A percentile compares a stretch with the other conserved stretches of the same genome.
Conservation (phyloP, 2,888 invertebrate species). For the Disparrhopalites patrizii region DNA sequence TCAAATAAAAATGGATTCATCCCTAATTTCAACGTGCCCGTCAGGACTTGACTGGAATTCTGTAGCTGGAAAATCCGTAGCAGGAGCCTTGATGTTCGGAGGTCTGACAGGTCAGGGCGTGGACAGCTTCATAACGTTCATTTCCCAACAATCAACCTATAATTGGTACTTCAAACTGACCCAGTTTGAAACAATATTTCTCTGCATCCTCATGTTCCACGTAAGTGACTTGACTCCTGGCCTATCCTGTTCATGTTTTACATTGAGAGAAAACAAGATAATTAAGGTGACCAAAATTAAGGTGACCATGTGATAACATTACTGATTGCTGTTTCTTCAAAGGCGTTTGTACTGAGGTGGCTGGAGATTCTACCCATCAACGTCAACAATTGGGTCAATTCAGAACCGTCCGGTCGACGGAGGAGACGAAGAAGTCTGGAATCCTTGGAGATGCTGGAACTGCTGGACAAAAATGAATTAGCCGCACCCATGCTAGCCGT, state of each 20-base stretch:
- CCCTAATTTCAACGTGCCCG: not conserved
- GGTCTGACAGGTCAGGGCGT: not conserved
- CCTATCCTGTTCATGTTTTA: no score
- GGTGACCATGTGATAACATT: no score
- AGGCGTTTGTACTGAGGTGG: not conserved
- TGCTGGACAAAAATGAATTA: no score
- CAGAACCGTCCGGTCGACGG: not conserved
- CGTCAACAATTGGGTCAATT: not conserved
- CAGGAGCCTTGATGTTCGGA: not conserved
- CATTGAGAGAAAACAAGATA: no score
- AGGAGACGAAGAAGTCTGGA: not conserved
- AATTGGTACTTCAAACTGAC: slow-evolving; percentile 1
- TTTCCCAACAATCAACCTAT: not conserved
- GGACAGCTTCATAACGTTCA: not conserved
- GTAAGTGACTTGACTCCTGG: not conserved
- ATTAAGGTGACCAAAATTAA: no score
- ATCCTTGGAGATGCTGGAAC: no score
- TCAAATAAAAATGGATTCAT: not conserved
- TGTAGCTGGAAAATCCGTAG: not conserved
- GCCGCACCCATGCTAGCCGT: no score
- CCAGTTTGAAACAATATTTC: slow-evolving; percentile 1
- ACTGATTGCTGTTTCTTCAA: no score
- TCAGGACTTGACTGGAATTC: not conserved
- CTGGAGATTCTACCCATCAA: not conserved
- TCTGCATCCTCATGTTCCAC: slow-evolving; percentile 4